phyloP scores from a whole-genome alignment of 2,113 vertebrate genomes.

The Atlantisia rogersi region DNA sequence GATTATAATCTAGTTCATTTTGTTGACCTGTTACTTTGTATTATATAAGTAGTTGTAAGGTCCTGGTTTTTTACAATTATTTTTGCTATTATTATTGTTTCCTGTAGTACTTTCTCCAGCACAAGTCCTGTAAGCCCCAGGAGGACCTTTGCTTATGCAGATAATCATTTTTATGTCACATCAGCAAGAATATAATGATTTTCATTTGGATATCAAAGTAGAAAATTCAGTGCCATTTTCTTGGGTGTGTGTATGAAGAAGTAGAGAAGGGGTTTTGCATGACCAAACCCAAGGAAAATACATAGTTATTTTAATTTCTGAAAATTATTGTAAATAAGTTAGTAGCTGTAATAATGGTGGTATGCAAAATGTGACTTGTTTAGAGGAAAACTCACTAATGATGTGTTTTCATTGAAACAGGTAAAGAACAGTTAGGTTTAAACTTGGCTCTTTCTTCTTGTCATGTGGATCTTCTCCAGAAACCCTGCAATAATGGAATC shows the following conservation, averaged over 20 bases:
- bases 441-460: slow-evolving; percentile 89
- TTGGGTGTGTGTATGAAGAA: not conserved
- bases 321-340: not conserved
- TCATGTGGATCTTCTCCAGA: slow-evolving; percentile 76
- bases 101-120: not conserved
- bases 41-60: not conserved
- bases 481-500: slow-evolving; percentile 73
- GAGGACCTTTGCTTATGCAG: not conserved
- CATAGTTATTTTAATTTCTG: not conserved
- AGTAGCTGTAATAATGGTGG: not conserved
- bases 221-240: not conserved
- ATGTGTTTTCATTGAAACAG: slow-evolving; percentile 62
- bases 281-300: not conserved
- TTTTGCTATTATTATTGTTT: not conserved
- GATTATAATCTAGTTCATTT: not conserved
- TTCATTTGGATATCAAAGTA: not conserved
- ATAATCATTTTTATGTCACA: not conserved
- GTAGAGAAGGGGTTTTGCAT: not conserved
- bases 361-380: not conserved
- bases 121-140: not conserved
- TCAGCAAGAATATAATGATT: not conserved
- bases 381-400: not conserved
- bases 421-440: slow-evolving; percentile 65
- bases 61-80: not conserved
- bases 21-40: not conserved